Percentiles rank a stretch among this genome's conserved stretches.
These are phyloP conservation scores for Zoroaster sp. DNA, from an alignment of 53 echinoderm and acorn worm species.

Conservation along the genomic window DNA sequence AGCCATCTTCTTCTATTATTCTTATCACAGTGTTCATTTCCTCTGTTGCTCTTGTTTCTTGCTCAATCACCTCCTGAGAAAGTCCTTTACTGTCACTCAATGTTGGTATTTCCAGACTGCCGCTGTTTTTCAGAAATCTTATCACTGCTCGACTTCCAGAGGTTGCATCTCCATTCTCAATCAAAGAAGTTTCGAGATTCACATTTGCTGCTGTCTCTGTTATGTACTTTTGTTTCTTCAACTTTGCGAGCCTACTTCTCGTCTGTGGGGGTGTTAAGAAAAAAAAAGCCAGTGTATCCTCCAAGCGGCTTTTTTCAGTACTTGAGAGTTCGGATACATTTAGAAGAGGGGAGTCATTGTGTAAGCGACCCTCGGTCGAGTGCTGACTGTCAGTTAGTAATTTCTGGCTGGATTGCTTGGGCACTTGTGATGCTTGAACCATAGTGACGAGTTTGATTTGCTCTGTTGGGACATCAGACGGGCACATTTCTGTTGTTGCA, in stretches of 20 bases:
- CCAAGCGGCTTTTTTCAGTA: slow-evolving; percentile 62
- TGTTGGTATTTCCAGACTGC: not conserved
- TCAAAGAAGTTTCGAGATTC: not conserved
- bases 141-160: not conserved
- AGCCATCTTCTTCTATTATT: slow-evolving; percentile 28
- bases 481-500: not conserved
- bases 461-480: not conserved
- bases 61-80: not conserved
- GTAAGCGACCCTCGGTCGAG: not conserved
- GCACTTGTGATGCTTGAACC: not conserved
- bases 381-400: not conserved
- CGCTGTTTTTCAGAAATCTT: not conserved
- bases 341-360: slow-evolving; percentile 10
- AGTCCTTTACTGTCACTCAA: not conserved
- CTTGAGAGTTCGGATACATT: not conserved
- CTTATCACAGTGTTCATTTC: not conserved
- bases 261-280: slow-evolving; percentile 88
- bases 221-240: not conserved
- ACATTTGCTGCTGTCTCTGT: not conserved
- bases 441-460: not conserved
- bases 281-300: slow-evolving; percentile 88
- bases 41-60: not conserved
- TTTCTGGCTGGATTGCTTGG: not conserved
- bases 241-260: slow-evolving; percentile 44
- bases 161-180: not conserved